phyloP scores from a whole-genome alignment of 2,888 invertebrate genomes.

The Phyto melanocephala region DNA sequence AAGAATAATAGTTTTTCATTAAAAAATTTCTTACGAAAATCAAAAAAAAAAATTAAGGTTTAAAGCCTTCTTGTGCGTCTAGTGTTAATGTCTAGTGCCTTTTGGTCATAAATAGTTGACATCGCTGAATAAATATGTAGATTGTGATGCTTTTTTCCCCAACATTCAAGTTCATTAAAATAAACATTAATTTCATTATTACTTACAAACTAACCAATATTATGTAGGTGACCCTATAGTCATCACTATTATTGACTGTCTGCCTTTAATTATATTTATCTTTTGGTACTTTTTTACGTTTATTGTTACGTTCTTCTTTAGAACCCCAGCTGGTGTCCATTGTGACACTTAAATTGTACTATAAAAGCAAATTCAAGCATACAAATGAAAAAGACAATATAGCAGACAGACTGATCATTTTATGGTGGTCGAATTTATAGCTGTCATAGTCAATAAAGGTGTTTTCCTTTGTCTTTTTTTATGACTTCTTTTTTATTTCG shows the following conservation, averaged over 20 bases:
- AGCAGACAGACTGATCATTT: background rate
- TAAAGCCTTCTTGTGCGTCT: no score
- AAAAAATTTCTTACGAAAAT: no score
- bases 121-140: background rate
- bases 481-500: background rate
- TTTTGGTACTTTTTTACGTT: conserved; percentile 11
- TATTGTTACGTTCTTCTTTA: conserved; percentile 11
- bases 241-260: background rate
- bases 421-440: conserved; percentile 62
- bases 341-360: conserved; percentile 41
- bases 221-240: background rate
- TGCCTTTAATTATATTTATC: background rate
- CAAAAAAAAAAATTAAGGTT: no score
- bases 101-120: no score
- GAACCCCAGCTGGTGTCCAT: conserved; percentile 49
- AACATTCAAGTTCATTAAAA: conserved; percentile 46
- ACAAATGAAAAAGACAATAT: background rate
- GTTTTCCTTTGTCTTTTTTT: conserved; percentile 36
- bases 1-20: no score
- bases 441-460: conserved; percentile 53
- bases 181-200: conserved; percentile 40
- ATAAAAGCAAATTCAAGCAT: background rate
- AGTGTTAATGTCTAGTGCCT: no score
- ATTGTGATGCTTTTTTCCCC: conserved; percentile 37
- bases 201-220: background rate